These are phyloP conservation scores for Pyrrhosoma nymphula DNA, from an alignment of 2,888 invertebrate species.

Conservation along the genomic window DNA sequence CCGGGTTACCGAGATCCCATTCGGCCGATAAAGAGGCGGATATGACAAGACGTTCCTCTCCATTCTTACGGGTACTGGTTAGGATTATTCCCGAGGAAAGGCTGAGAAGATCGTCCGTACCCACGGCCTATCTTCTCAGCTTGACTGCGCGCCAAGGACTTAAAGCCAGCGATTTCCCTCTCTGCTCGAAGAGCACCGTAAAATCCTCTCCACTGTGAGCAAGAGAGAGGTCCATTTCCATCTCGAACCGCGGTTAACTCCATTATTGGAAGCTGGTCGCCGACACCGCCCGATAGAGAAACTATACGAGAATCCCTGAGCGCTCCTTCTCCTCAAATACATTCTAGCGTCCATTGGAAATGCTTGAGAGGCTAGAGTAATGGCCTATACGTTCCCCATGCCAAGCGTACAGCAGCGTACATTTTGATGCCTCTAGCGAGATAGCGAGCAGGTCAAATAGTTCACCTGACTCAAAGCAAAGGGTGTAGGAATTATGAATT, in stretches of 20 bases:
- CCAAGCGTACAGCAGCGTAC: no score
- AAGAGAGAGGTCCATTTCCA: not conserved
- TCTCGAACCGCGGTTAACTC: not conserved
- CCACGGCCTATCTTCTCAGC: not conserved
- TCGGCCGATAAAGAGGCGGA: not conserved
- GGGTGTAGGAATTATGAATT: no score
- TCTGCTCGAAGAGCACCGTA: not conserved
- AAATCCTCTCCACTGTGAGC: not conserved
- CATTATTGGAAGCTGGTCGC: not conserved
- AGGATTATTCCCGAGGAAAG: conserved; percentile 3
- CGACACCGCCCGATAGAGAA: no score
- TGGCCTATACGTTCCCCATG: no score
- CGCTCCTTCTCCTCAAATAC: no score
- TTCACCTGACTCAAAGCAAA: no score
- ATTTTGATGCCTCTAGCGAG: no score
- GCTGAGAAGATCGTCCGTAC: not conserved
- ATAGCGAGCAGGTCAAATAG: no score
- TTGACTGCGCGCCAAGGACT: not conserved
- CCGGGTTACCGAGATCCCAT: not conserved
- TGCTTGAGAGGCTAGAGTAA: no score
- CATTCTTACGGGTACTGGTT: not conserved
- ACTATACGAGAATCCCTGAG: no score
- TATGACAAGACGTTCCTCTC: not conserved
- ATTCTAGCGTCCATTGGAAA: no score
- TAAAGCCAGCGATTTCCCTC: not conserved